Percentiles rank a stretch among this genome's conserved stretches.
phyloP scores from a whole-genome alignment of 2,888 invertebrate genomes.

The Drosophila glabriapex region DNA sequence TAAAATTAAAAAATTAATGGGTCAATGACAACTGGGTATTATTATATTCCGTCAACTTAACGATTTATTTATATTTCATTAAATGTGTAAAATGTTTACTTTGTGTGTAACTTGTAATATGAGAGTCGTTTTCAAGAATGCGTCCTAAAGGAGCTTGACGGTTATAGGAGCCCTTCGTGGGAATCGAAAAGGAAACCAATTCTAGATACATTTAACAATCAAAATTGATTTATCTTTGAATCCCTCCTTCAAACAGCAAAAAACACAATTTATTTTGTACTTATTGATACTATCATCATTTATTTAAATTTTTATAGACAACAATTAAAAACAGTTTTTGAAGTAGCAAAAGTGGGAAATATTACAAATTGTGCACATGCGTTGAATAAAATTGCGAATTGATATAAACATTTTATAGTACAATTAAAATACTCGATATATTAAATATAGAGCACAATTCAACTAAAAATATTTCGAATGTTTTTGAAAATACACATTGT shows the following conservation, averaged over 20 bases:
- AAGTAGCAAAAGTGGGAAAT: constrained; percentile 1
- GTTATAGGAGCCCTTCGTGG: background rate
- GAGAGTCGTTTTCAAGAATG: background rate
- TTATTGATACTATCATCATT: constrained; percentile 18
- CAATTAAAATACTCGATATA: constrained; percentile 11
- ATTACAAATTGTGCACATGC: background rate
- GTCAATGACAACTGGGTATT: background rate
- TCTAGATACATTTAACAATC: background rate
- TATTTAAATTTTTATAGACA: constrained; percentile 9
- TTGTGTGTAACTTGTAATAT: background rate
- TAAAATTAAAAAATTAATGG: background rate
- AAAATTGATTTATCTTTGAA: background rate
- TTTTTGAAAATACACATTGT: constrained; percentile 11
- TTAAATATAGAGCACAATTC: background rate
- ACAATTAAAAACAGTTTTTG: constrained; percentile 28
- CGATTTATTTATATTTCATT: background rate
- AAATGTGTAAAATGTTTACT: background rate
- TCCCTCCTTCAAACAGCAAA: too few relatives aligned
- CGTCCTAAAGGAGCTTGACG: background rate
- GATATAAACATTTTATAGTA: constrained; percentile 16
- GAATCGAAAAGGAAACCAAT: background rate
- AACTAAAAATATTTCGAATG: constrained; percentile 12
- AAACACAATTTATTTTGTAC: constrained; percentile 1
- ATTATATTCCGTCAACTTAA: background rate
- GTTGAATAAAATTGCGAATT: constrained; percentile 11